Percentiles rank a stretch among this genome's conserved stretches.
phyloP scores from a whole-genome alignment of 2,888 invertebrate species.

The Platerodrilus igneus region DNA sequence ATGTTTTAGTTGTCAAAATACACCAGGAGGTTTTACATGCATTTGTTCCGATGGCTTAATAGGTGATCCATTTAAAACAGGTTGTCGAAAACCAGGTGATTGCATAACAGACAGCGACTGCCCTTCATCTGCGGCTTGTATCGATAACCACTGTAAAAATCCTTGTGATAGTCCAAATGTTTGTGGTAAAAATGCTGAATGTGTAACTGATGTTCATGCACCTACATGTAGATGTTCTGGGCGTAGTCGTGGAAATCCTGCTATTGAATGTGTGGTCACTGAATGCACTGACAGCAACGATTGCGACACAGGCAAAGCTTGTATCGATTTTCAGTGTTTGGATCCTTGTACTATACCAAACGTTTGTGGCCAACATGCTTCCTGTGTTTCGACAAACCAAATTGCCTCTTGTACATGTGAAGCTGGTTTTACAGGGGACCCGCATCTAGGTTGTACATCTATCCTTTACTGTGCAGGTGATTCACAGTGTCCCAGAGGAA shows the following conservation, averaged over 20 bases:
- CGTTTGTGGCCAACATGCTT: conserved; percentile 77
- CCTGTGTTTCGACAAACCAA: conserved; percentile 72
- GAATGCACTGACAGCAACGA: conserved; percentile 78
- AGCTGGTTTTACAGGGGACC: conserved; percentile 80
- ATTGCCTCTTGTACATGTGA: conserved; percentile 79
- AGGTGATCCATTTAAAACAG: conserved; percentile 68
- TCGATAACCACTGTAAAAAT: conserved; percentile 70
- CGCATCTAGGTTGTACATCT: conserved; percentile 76
- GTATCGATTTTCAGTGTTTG: conserved; percentile 73
- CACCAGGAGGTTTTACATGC: conserved; percentile 72
- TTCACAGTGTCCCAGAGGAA: conserved; percentile 76
- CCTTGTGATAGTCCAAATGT: conserved; percentile 63
- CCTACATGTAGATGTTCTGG: conserved; percentile 71
- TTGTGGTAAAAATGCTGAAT: conserved; percentile 75
- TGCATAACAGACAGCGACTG: conserved; percentile 77
- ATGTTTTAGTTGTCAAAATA: conserved; percentile 61
- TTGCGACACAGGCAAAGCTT: conserved; percentile 66
- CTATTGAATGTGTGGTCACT: conserved; percentile 64
- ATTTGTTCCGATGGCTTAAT: conserved; percentile 73
- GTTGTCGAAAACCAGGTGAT: conserved; percentile 78
- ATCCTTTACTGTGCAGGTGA: conserved; percentile 80
- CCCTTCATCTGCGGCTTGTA: conserved; percentile 69
- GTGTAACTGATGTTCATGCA: conserved; percentile 63
- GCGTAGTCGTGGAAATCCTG: conserved; percentile 72
- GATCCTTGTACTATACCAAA: conserved; percentile 78